Evolutionary conservation across 2,888 invertebrate species (phyloP).

Genomic region (Rhopalosiphum nymphaeae): DNA sequence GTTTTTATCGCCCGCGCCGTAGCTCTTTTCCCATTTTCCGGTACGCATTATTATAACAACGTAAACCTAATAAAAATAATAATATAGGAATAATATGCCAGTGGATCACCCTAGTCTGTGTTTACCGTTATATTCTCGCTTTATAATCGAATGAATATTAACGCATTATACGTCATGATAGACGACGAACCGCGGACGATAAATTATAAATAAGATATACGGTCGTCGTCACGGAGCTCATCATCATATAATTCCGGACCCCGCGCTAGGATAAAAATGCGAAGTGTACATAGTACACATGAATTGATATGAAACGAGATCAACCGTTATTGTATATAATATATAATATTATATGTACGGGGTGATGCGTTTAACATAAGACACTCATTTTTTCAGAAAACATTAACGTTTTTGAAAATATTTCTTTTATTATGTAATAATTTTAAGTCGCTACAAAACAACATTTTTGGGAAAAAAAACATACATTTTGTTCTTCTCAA

Average conservation of each 20-base stretch:
- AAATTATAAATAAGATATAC: slow-evolving; percentile 24
- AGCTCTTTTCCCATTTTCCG: not conserved
- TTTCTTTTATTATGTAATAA: too few species aligned
- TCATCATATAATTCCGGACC: not conserved
- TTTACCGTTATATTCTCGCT: not conserved
- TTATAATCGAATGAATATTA: not conserved
- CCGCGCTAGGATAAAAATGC: not conserved
- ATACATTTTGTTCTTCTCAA: too few species aligned
- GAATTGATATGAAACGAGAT: slow-evolving; percentile 36
- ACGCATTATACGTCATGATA: not conserved
- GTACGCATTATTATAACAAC: not conserved
- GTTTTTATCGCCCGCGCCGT: not conserved
- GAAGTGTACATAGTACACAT: not conserved
- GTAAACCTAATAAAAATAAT: not conserved
- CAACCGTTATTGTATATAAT: not conserved
- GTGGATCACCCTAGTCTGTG: not conserved
- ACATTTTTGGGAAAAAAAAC: too few species aligned
- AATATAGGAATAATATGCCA: not conserved
- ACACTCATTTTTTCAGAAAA: too few species aligned
- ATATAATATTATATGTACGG: not conserved
- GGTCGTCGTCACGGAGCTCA: not conserved
- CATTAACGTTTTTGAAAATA: too few species aligned
- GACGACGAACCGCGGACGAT: slow-evolving; percentile 2
- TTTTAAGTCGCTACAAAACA: too few species aligned
- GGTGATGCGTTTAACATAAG: too few species aligned